Evolutionary conservation across 53 echinoderm and acorn worm genomes (phyloP).

Genomic region (Actinopyga echinites): DNA sequence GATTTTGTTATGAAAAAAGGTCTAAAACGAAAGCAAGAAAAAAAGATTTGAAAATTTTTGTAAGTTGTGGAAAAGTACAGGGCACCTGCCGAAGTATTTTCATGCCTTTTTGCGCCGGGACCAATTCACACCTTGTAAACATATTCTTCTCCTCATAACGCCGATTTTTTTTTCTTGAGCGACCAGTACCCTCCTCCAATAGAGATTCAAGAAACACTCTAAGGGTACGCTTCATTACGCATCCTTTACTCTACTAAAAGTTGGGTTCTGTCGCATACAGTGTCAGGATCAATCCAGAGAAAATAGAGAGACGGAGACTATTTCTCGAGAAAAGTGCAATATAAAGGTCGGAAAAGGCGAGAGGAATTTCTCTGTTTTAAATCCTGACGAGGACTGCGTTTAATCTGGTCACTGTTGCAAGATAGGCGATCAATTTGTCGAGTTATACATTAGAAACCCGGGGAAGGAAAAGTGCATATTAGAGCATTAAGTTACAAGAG

Average conservation of each 20-base stretch:
- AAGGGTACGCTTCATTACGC: constrained; percentile 13
- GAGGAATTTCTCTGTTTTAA: not conserved
- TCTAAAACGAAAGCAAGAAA: not conserved
- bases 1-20: constrained; percentile 44
- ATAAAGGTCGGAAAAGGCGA: constrained; percentile 2
- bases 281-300: too few species aligned
- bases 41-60: not conserved
- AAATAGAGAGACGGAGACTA: not conserved
- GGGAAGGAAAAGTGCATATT: not conserved
- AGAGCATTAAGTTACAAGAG: not conserved
- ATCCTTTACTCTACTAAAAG: not conserved
- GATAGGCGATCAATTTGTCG: constrained; percentile 22
- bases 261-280: too few species aligned
- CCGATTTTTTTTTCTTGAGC: not conserved
- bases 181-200: not conserved
- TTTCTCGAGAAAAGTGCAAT: constrained; percentile 5
- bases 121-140: constrained; percentile 11
- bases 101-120: constrained; percentile 4
- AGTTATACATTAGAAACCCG: not conserved
- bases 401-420: constrained; percentile 35
- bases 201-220: not conserved
- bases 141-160: not conserved
- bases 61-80: constrained; percentile 27
- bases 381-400: not conserved
- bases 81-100: constrained; percentile 27